Conservation (phyloP, 2,888 invertebrate species). For the Charanyca ferruginea region DNA sequence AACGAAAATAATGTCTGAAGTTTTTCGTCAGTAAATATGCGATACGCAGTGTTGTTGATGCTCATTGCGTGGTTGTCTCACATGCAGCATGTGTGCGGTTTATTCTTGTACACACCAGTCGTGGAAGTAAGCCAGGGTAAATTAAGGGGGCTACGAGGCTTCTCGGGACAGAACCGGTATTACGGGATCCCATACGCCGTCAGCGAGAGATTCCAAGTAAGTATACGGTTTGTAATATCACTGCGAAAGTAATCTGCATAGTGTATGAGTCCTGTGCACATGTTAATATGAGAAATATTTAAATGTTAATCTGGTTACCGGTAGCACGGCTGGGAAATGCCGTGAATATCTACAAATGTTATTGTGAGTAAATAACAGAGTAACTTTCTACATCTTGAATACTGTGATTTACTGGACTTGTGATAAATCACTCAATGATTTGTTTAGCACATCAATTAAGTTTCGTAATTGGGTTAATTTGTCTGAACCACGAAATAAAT, state of each 20-base stretch:
- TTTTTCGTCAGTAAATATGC: slow-evolving; percentile 43
- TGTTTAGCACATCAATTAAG: background rate
- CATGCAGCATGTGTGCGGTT: slow-evolving; percentile 30
- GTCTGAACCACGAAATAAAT: background rate
- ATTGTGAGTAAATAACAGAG: background rate
- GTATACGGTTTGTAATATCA: slow-evolving; percentile 50
- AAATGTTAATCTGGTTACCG: slow-evolving; percentile 17
- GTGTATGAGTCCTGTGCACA: slow-evolving; percentile 6
- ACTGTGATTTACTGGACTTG: background rate
- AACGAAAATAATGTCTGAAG: slow-evolving; percentile 19
- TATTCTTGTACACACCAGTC: slow-evolving; percentile 72
- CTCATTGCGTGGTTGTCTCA: slow-evolving; percentile 39
- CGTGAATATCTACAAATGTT: background rate
- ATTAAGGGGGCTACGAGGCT: slow-evolving; percentile 77
- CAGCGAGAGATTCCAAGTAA: slow-evolving; percentile 82
- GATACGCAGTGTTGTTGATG: slow-evolving; percentile 15
- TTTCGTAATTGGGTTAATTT: background rate
- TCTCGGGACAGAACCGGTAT: slow-evolving; percentile 80
- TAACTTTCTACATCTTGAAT: background rate
- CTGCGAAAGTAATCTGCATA: slow-evolving; percentile 40
- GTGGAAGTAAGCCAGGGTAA: slow-evolving; percentile 78
- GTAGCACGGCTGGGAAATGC: background rate
- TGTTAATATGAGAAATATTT: slow-evolving; percentile 32
- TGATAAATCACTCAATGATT: no score
- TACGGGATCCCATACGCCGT: slow-evolving; percentile 85